Percentiles rank a stretch among this genome's conserved stretches.
These are phyloP conservation scores for Helleia helle DNA, from an alignment of 2,888 invertebrate genomes.

Conservation along the genomic window DNA sequence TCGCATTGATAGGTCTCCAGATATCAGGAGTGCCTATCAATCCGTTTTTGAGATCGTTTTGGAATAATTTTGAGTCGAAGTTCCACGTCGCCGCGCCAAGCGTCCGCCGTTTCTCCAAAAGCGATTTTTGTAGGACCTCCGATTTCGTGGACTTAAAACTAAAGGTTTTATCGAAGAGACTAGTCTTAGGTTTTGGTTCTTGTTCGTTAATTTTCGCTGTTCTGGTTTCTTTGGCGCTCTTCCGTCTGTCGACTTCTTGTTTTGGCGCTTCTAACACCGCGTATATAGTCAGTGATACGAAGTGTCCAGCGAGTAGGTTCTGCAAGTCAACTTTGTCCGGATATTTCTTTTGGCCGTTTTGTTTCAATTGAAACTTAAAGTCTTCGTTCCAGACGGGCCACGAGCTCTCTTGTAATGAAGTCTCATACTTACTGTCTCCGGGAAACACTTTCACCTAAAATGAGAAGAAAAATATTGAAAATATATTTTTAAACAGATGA, in stretches of 20 bases:
- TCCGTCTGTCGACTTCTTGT: constrained; percentile 47
- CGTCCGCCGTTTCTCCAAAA: constrained; percentile 77
- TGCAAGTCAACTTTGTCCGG: constrained; percentile 66
- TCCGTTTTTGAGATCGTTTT: constrained; percentile 73
- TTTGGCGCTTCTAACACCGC: constrained; percentile 77
- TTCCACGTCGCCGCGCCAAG: constrained; percentile 81
- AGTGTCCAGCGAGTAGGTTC: constrained; percentile 76
- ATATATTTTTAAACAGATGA: neutral
- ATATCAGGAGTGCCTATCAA: constrained; percentile 79
- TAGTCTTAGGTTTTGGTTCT: constrained; percentile 59
- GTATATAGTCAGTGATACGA: constrained; percentile 80
- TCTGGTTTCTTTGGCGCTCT: constrained; percentile 47
- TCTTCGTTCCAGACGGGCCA: constrained; percentile 89
- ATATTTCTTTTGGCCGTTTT: constrained; percentile 64
- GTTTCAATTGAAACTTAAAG: constrained; percentile 79
- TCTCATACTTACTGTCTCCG: constrained; percentile 83
- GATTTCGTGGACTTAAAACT: constrained; percentile 61
- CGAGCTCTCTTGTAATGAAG: constrained; percentile 80
- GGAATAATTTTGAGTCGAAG: constrained; percentile 77
- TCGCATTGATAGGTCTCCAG: constrained; percentile 79
- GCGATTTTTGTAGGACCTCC: constrained; percentile 61
- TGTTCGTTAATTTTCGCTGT: constrained; percentile 55
- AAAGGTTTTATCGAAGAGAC: constrained; percentile 67
- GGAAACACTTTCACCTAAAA: constrained; percentile 85
- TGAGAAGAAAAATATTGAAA: constrained; percentile 4